A percentile compares a stretch with the other conserved stretches of the same genome.
Evolutionary conservation across 1,140 invertebrate genomes (phyloP).

Genomic region (Drosophila littoralis): DNA sequence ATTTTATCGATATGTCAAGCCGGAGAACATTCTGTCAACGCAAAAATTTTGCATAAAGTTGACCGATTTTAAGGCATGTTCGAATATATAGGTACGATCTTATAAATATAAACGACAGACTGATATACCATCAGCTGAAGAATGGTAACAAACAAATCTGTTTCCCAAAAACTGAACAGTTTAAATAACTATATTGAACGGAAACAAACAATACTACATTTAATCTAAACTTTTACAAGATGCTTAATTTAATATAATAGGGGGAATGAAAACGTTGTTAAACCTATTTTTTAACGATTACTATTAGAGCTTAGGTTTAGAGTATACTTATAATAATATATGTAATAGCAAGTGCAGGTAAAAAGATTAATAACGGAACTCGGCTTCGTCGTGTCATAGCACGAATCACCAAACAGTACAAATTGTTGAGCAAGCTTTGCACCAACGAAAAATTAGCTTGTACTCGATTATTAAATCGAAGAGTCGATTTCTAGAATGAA

Average conservation of each 20-base stretch:
- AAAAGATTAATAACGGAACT: no score
- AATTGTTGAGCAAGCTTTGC: no score
- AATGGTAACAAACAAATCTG: background rate
- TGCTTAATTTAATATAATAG: background rate
- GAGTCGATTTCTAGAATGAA: slow-evolving; percentile 88
- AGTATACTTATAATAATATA: no score
- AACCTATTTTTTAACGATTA: no score
- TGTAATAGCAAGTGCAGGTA: no score
- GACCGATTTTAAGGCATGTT: slow-evolving; percentile 96
- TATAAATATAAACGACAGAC: slow-evolving; percentile 9
- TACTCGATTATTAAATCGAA: background rate
- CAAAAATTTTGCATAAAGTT: slow-evolving; percentile 88
- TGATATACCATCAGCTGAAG: background rate
- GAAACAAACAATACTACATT: background rate
- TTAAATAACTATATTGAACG: background rate
- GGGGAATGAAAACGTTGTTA: no score
- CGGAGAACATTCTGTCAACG: slow-evolving; percentile 93
- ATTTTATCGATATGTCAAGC: slow-evolving; percentile 87
- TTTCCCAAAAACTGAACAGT: background rate
- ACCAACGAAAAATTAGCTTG: no score
- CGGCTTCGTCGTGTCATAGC: no score
- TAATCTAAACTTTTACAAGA: background rate
- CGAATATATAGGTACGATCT: slow-evolving; percentile 93
- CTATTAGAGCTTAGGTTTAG: no score
- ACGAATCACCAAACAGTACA: no score